Conservation (phyloP, 2,113 vertebrate species). For the Cinclus cinclus region DNA sequence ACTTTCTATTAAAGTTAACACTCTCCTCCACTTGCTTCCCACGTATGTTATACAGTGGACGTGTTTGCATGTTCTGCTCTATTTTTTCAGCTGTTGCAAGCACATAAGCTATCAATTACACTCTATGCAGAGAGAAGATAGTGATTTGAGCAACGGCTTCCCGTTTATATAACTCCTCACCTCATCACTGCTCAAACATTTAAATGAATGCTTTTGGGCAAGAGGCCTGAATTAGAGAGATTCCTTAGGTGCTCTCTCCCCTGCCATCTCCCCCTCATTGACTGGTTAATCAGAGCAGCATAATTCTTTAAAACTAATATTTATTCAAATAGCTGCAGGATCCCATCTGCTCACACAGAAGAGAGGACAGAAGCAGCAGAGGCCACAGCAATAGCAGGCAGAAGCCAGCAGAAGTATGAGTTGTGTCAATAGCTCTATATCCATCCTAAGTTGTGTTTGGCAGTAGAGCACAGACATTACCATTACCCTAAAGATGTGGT, state of each 20-base stretch:
- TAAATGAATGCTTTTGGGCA: slow-evolving; percentile 56
- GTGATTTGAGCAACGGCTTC: slow-evolving; percentile 45
- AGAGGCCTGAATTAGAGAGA: slow-evolving; percentile 36
- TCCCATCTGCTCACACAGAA: slow-evolving; percentile 13
- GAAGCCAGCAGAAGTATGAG: slow-evolving; percentile 48
- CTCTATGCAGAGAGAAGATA: slow-evolving; percentile 34
- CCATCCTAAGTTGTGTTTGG: not conserved
- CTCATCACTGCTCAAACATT: slow-evolving; percentile 6
- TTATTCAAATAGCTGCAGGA: slow-evolving; percentile 62
- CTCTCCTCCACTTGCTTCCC: slow-evolving; percentile 53
- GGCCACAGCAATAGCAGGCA: slow-evolving; percentile 12
- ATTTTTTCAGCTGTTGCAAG: slow-evolving; percentile 79
- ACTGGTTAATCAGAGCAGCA: slow-evolving; percentile 67
- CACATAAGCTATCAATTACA: slow-evolving; percentile 65
- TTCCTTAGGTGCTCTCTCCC: not conserved
- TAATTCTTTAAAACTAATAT: slow-evolving; percentile 67
- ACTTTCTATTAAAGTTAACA: slow-evolving; percentile 51
- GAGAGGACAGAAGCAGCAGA: not conserved
- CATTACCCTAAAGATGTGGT: not conserved
- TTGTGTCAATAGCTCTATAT: slow-evolving; percentile 42
- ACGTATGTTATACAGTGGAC: slow-evolving; percentile 1
- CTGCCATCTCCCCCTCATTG: not conserved
- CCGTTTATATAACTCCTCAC: slow-evolving; percentile 42
- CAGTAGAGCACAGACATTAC: not conserved
- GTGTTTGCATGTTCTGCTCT: slow-evolving; percentile 49